Base-by-base conservation (phyloP, 2,888 invertebrate genomes). In the Panzeria rudis region DNA sequence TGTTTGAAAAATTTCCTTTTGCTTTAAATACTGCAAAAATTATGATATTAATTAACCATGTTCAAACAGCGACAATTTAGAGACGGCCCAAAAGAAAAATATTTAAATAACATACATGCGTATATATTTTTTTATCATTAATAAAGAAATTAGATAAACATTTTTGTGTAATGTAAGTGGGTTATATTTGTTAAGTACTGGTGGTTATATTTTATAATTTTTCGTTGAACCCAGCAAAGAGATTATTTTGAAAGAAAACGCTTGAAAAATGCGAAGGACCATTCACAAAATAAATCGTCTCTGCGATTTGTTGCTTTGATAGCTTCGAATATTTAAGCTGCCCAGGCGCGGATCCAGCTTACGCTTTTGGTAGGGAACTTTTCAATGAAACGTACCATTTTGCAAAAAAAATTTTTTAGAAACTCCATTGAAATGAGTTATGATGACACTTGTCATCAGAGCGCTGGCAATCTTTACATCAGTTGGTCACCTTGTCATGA, bases 41-140 rank as follows among this genome's bases (percentile, higher is more conserved):
- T 72, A 81, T 77, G 44, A 81, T 77, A 62, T 78, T 84, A 81
- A 84, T 84, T 81, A 76, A 77, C 61, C 81, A 62, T 77, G 38
- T 73, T 77, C 44, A 62, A 69, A 32, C 38, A 73, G 73, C 77
- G 73, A 44, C 64, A 84, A 62, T 29, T 68, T 52, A 50, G 52
- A 61, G 44, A 56, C 23, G 50, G 68, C 44, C 54, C 54, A 20
- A 50, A 64, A 38, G n/a, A 25, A 41, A n/a, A 78, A 68, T 73
- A 61, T 72, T 44, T 47, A 68, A 59, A 61, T 50, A 47, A 54
- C 59, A 62, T 32, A 52, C 47, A 62, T 38, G 3, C 20, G 13
- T 9, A 17, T 32, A 32, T 15, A 23, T n/a, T 35, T 44, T 71
- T 62, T 62, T 13, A 32, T 44, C 41, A 52, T 79, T 79, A 71